Evolutionary conservation across 2,888 invertebrate genomes (phyloP).

Genomic region (Asteroscopus sphinx): DNA sequence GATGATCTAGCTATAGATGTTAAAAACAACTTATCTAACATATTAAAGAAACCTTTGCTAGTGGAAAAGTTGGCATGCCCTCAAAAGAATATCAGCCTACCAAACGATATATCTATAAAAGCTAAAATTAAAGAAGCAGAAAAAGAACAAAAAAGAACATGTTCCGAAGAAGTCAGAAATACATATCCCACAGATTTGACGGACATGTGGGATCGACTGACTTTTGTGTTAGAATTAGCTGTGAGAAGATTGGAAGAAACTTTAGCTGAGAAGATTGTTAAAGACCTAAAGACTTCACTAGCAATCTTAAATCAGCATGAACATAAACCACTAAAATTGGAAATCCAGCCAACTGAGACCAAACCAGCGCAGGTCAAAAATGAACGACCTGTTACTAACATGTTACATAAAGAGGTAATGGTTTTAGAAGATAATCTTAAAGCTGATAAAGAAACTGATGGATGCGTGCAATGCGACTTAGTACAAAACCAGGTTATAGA

Average conservation of each 20-base stretch:
- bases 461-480: constrained; percentile 73
- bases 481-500: constrained; percentile 74
- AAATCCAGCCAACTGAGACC: constrained; percentile 9
- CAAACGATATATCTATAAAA: constrained; percentile 66
- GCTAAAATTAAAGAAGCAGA: constrained; percentile 62
- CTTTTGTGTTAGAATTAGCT: constrained; percentile 69
- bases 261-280: constrained; percentile 71
- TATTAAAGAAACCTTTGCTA: constrained; percentile 63
- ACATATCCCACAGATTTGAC: constrained; percentile 57
- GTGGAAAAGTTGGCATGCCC: constrained; percentile 42
- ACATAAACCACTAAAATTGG: constrained; percentile 25
- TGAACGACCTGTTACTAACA: constrained; percentile 22
- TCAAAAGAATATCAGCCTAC: constrained; percentile 64
- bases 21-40: constrained; percentile 44
- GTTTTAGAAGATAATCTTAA: constrained; percentile 27
- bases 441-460: constrained; percentile 49
- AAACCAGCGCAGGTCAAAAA: constrained; percentile 8
- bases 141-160: constrained; percentile 55
- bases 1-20: constrained; percentile 37
- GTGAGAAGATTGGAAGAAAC: constrained; percentile 74
- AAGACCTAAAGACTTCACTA: constrained; percentile 66
- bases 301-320: constrained; percentile 38
- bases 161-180: constrained; percentile 59
- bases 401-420: constrained; percentile 46
- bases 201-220: constrained; percentile 75